A percentile compares a stretch with the other conserved stretches of the same genome.
These are phyloP conservation scores for Dicentrarchus labrax DNA, from an alignment of 2,113 vertebrate species.

Conservation along the genomic window DNA sequence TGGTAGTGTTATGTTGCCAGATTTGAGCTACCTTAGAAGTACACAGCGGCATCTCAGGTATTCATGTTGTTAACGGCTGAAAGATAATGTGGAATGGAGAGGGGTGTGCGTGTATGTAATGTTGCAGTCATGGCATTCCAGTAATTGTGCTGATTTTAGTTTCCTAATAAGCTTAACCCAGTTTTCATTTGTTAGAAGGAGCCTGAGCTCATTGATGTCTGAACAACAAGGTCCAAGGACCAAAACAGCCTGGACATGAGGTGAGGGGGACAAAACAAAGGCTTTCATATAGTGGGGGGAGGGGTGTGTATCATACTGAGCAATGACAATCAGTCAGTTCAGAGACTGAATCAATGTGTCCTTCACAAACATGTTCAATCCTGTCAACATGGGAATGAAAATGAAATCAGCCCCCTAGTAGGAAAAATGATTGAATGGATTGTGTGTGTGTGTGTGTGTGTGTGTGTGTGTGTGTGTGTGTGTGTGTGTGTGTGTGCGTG, in stretches of 20 bases:
- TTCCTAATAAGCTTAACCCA: too few species aligned
- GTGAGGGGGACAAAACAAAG: neutral
- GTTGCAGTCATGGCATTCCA: neutral
- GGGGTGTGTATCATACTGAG: neutral
- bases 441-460: neutral
- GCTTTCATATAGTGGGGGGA: neutral
- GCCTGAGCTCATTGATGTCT: neutral
- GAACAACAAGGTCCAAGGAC: neutral
- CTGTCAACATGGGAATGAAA: neutral
- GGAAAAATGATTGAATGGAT: slow-evolving; percentile 32
- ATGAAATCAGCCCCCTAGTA: slow-evolving; percentile 16
- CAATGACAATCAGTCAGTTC: neutral
- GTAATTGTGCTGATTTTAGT: neutral
- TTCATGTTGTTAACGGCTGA: neutral
- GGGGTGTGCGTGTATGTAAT: neutral
- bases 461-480: neutral
- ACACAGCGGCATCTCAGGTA: neutral
- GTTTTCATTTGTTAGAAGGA: neutral
- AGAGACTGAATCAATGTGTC: slow-evolving; percentile 3
- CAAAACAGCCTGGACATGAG: neutral
- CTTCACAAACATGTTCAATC: slow-evolving; percentile 7
- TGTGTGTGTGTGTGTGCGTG: neutral
- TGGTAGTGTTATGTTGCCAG: too few species aligned
- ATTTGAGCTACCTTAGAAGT: too few species aligned
- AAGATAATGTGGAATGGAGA: neutral